phyloP scores from a whole-genome alignment of 2,888 invertebrate species.

The Litoditis marina region DNA sequence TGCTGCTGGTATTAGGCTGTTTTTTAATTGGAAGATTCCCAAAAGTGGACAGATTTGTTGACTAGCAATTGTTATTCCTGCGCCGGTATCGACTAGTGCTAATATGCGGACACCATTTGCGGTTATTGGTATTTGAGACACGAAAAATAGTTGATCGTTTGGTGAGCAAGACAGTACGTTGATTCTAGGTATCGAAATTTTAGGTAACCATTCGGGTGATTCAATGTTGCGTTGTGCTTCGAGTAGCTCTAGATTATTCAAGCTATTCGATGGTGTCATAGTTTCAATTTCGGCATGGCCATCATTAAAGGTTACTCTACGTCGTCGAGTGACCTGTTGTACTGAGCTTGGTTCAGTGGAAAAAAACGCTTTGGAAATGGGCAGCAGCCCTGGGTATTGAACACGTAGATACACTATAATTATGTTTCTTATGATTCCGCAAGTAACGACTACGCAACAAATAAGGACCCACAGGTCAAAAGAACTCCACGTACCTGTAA shows the following conservation, averaged over 20 bases:
- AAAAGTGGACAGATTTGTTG: background rate
- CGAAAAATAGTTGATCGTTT: background rate
- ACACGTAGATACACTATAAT: background rate
- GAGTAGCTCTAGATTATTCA: no score
- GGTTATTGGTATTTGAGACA: conserved; percentile 7
- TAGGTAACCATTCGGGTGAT: no score
- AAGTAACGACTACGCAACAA: background rate
- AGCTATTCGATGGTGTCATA: no score
- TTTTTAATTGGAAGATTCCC: background rate
- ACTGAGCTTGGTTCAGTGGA: no score
- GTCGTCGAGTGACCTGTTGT: no score
- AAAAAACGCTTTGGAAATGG: no score
- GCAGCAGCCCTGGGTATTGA: background rate
- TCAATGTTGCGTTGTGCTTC: no score
- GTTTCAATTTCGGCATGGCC: no score
- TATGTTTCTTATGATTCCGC: background rate
- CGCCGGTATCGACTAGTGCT: conserved; percentile 15
- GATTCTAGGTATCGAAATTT: no score
- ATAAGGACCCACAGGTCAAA: background rate
- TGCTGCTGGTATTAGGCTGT: background rate
- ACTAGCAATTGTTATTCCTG: conserved; percentile 4
- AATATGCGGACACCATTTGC: conserved; percentile 3
- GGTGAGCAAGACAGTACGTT: background rate
- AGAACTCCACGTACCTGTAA: background rate
- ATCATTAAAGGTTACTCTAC: no score